Evolutionary conservation across 2,888 invertebrate species (phyloP).

Genomic region (Xestia c-nigrum): DNA sequence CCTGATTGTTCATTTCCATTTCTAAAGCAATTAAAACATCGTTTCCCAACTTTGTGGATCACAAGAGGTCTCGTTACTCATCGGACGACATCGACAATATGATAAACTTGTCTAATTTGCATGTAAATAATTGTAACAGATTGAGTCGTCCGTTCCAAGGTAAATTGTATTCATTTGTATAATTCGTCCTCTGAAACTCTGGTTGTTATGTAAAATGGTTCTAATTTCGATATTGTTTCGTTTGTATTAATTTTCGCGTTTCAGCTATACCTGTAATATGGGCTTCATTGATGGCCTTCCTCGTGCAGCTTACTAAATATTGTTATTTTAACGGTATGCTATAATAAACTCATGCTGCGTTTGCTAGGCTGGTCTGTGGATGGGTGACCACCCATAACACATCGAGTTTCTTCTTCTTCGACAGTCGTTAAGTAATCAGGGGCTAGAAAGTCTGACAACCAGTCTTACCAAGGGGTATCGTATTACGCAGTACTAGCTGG

Average conservation of each 20-base stretch:
- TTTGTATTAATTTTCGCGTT: constrained; percentile 50
- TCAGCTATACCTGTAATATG: neutral
- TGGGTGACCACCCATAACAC: too few relatives aligned
- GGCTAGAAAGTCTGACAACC: too few relatives aligned
- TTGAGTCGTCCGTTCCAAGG: constrained; percentile 77
- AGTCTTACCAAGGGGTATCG: too few relatives aligned
- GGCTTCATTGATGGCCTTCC: neutral
- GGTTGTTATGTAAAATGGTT: constrained; percentile 74
- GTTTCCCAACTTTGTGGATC: constrained; percentile 52
- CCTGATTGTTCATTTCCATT: constrained; percentile 43
- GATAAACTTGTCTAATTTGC: constrained; percentile 81
- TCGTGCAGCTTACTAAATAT: too few relatives aligned
- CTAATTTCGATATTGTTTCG: constrained; percentile 62
- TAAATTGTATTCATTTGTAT: constrained; percentile 84
- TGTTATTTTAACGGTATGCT: neutral
- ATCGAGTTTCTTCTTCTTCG: too few relatives aligned
- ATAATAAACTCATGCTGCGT: neutral
- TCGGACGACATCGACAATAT: constrained; percentile 72
- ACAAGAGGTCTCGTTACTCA: constrained; percentile 72
- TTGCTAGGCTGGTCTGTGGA: too few relatives aligned
- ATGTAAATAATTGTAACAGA: constrained; percentile 87
- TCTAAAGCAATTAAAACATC: constrained; percentile 55
- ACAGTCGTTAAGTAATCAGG: too few relatives aligned
- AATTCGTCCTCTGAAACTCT: constrained; percentile 70
- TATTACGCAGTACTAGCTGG: too few relatives aligned